A percentile compares a stretch with the other conserved stretches of the same genome.
These are phyloP conservation scores for Montipora efflorescens DNA, from an alignment of 64 coral and sea anemone species.

Conservation along the genomic window DNA sequence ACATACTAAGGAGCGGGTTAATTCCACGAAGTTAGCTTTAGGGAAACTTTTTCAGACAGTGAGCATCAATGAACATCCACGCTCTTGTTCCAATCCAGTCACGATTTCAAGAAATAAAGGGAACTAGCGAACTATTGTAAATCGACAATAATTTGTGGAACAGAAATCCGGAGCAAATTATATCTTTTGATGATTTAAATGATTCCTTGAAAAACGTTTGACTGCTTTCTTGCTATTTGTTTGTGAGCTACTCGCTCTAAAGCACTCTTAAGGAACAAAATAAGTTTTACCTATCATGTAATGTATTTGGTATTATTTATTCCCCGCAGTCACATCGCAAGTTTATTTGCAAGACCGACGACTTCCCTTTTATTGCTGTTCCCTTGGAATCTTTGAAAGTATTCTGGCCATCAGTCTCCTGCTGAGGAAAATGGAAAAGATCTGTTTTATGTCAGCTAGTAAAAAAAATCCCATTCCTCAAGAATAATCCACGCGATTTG, in stretches of 20 bases:
- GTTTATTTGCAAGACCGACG: neutral
- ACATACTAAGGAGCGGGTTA: too few relatives aligned
- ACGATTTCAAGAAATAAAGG: too few relatives aligned
- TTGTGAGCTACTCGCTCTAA: neutral
- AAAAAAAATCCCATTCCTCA: neutral
- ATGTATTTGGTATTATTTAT: neutral
- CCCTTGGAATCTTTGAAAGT: neutral
- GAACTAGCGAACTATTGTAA: neutral
- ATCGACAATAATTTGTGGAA: neutral
- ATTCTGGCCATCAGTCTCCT: neutral
- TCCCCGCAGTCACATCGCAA: neutral
- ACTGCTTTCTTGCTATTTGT: neutral
- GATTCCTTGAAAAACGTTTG: neutral
- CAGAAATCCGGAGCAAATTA: too few relatives aligned
- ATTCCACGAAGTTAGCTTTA: neutral
- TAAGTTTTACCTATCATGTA: neutral
- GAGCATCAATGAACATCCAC: too few relatives aligned
- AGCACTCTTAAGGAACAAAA: neutral
- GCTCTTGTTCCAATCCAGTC: too few relatives aligned
- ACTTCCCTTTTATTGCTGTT: neutral
- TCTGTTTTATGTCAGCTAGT: neutral
- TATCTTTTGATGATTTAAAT: too few relatives aligned
- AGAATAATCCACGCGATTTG: too few relatives aligned
- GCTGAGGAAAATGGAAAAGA: neutral
- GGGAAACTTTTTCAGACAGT: neutral